Conservation (phyloP, 1,140 invertebrate species). For the Microplitis mediator region DNA sequence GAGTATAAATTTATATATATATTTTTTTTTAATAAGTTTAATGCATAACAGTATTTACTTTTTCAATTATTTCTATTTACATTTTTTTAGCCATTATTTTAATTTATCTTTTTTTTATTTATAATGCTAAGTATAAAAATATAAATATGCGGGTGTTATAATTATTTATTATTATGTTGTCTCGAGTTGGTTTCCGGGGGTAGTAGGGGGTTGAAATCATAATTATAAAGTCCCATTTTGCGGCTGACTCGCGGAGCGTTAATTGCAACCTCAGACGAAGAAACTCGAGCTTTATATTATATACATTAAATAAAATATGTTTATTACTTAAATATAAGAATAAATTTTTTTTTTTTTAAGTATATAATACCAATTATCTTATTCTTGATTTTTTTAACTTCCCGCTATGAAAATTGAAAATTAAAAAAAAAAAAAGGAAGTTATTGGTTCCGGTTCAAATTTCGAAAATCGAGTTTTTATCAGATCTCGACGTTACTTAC, state of each 20-base stretch:
- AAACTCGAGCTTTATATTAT: not conserved
- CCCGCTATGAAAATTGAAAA: too few relatives aligned
- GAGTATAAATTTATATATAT: too few relatives aligned
- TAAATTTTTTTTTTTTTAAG: not conserved
- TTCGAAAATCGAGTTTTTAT: too few relatives aligned
- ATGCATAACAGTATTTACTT: not conserved
- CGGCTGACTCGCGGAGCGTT: constrained; percentile 24
- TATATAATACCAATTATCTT: too few relatives aligned
- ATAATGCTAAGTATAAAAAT: constrained; percentile 1
- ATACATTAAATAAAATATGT: not conserved
- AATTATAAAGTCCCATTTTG: constrained; percentile 30
- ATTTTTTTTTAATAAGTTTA: too few relatives aligned
- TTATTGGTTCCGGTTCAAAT: too few relatives aligned
- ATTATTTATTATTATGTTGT: constrained; percentile 26
- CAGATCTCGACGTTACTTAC: too few relatives aligned
- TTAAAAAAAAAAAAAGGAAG: too few relatives aligned
- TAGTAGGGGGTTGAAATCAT: constrained; percentile 4
- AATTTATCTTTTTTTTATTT: constrained; percentile 2
- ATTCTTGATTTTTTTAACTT: too few relatives aligned
- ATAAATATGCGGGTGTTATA: constrained; percentile 20
- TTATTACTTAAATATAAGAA: constrained; percentile 4
- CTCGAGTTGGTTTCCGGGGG: not conserved
- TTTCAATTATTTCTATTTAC: not conserved
- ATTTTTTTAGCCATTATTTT: not conserved
- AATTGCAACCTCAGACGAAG: constrained; percentile 21